Evolutionary conservation across 2,888 invertebrate genomes (phyloP).

Genomic region (Azorinus chamasolen): DNA sequence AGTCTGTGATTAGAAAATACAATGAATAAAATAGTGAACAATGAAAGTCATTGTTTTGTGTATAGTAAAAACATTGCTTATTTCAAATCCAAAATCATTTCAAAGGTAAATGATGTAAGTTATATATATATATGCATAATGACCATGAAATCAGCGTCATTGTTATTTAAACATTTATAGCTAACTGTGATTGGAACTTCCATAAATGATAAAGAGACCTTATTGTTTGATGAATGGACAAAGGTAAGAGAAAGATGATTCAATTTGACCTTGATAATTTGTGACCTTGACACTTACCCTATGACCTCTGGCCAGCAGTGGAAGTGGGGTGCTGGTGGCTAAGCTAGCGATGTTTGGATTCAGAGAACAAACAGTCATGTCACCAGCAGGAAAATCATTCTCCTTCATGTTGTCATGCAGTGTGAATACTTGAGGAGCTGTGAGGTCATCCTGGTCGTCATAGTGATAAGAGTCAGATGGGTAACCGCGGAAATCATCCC

Average conservation of each 20-base stretch:
- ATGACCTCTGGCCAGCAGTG: slow-evolving; percentile 72
- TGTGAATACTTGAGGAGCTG: slow-evolving; percentile 55
- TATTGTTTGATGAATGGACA: too few relatives aligned
- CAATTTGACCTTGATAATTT: too few relatives aligned
- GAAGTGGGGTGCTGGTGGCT: slow-evolving; percentile 78
- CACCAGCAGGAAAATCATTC: slow-evolving; percentile 71
- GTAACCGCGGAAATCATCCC: slow-evolving; percentile 19
- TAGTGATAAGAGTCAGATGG: slow-evolving; percentile 15
- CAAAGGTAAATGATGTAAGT: too few relatives aligned
- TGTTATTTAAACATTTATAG: too few relatives aligned
- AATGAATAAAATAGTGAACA: background rate
- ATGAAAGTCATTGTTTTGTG: background rate
- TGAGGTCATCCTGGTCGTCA: slow-evolving; percentile 35
- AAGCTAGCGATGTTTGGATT: slow-evolving; percentile 56
- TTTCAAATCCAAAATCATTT: too few relatives aligned
- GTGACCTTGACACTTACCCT: slow-evolving; percentile 60
- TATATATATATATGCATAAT: too few relatives aligned
- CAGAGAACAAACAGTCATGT: slow-evolving; percentile 64
- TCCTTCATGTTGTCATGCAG: slow-evolving; percentile 65
- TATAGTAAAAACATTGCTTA: too few relatives aligned
- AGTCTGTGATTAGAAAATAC: slow-evolving; percentile 56
- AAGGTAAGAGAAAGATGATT: too few relatives aligned
- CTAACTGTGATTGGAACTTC: too few relatives aligned
- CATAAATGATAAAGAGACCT: too few relatives aligned
- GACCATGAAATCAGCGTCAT: too few relatives aligned